Evolutionary conservation across 2,797 vertebrate species (phyloP).

Genomic region (Paedocypris micromegethes): DNA sequence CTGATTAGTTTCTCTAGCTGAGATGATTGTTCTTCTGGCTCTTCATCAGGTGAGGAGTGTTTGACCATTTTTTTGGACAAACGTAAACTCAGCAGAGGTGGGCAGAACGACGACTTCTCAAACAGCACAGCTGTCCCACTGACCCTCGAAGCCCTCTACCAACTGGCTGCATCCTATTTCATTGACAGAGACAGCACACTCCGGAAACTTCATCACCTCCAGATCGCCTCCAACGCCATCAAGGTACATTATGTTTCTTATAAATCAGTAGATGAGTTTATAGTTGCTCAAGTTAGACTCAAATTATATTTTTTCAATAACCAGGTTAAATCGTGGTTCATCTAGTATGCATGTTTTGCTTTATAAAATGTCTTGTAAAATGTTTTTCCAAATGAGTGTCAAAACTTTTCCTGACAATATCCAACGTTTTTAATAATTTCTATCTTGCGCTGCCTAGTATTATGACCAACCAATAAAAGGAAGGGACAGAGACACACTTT

Average conservation of each 20-base stretch:
- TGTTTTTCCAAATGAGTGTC: too few relatives aligned
- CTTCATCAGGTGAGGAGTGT: slow-evolving; percentile 86
- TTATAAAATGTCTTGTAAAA: too few relatives aligned
- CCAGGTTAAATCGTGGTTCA: too few relatives aligned
- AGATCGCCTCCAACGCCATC: slow-evolving; percentile 91
- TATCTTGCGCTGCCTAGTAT: too few relatives aligned
- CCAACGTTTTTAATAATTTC: too few relatives aligned
- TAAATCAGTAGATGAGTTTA: too few relatives aligned
- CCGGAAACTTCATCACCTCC: slow-evolving; percentile 89
- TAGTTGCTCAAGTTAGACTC: too few relatives aligned
- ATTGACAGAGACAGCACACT: slow-evolving; percentile 93
- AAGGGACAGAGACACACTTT: too few relatives aligned
- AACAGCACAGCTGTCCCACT: slow-evolving; percentile 72
- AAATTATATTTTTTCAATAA: too few relatives aligned
- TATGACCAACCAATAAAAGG: too few relatives aligned
- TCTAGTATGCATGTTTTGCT: too few relatives aligned
- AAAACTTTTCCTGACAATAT: too few relatives aligned
- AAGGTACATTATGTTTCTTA: slow-evolving; percentile 67
- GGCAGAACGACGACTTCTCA: slow-evolving; percentile 65
- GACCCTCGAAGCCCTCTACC: slow-evolving; percentile 88
- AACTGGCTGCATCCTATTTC: slow-evolving; percentile 95
- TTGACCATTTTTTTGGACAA: slow-evolving; percentile 98
- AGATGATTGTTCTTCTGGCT: slow-evolving; percentile 43
- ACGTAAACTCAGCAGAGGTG: slow-evolving; percentile 79
- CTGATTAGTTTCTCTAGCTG: slow-evolving; percentile 30